phyloP scores from a whole-genome alignment of 2,113 vertebrate species.

The Anarrhichthys ocellatus region DNA sequence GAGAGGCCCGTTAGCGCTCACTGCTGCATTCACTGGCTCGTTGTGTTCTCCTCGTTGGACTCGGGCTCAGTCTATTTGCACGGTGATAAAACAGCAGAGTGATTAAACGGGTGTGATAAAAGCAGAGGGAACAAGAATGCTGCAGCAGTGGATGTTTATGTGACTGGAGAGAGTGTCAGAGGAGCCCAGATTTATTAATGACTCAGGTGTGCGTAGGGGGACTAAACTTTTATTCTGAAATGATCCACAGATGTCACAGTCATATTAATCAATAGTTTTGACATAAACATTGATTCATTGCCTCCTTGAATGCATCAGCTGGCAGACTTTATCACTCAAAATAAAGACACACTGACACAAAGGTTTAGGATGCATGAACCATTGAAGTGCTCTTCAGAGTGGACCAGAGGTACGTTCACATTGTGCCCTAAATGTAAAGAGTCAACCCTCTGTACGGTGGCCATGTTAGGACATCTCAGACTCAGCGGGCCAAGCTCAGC shows the following conservation, averaged over 20 bases:
- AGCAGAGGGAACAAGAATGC: conserved; percentile 36
- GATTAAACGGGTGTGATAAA: conserved; percentile 68
- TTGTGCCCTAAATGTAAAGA: neutral
- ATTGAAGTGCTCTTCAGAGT: too few relatives aligned
- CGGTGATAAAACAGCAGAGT: conserved; percentile 59
- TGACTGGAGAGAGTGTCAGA: conserved; percentile 24
- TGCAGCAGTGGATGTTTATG: conserved; percentile 43
- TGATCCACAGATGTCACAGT: neutral
- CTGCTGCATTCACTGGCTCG: conserved; percentile 22
- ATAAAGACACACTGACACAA: neutral
- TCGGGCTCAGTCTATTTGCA: conserved; percentile 55
- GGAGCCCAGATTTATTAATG: conserved; percentile 40
- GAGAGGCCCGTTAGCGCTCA: conserved; percentile 44
- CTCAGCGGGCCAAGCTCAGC: too few relatives aligned
- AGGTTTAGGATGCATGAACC: neutral
- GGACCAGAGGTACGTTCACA: too few relatives aligned
- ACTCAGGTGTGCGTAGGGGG: conserved; percentile 16
- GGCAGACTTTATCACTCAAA: neutral
- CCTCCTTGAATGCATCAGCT: neutral
- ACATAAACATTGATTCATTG: neutral
- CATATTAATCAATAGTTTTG: neutral
- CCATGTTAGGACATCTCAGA: too few relatives aligned
- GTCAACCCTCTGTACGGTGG: neutral
- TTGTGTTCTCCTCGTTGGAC: conserved; percentile 37
- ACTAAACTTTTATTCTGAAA: conserved; percentile 2